phyloP scores from a whole-genome alignment of 2,797 vertebrate species.

The Setipinna tenuifilis region DNA sequence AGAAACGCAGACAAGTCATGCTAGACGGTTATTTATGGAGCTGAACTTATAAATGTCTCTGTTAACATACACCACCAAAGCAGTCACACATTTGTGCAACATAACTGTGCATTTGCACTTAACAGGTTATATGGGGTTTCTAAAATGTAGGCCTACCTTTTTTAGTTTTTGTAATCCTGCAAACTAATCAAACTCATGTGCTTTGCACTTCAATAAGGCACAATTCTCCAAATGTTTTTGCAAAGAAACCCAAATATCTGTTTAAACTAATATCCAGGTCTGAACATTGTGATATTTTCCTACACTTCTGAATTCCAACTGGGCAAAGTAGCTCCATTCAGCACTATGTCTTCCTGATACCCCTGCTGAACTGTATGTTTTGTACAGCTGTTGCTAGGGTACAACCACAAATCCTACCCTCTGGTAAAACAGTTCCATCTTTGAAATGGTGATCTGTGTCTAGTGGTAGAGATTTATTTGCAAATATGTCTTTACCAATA shows the following conservation, averaged over 20 bases:
- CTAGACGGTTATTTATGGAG: background rate
- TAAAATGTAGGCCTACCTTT: background rate
- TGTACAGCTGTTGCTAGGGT: background rate
- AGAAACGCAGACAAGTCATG: background rate
- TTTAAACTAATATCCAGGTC: background rate
- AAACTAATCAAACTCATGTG: background rate
- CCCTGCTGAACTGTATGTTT: background rate
- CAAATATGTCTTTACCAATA: background rate
- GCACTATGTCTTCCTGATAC: background rate
- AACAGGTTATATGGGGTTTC: background rate
- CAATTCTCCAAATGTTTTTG: background rate
- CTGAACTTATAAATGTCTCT: background rate
- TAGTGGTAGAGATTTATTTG: background rate
- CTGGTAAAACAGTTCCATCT: background rate
- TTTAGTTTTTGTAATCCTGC: background rate
- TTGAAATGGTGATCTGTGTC: background rate
- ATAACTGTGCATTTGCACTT: background rate
- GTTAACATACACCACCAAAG: background rate
- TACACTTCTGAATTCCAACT: background rate
- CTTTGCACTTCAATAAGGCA: background rate
- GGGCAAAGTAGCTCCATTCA: background rate
- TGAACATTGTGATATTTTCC: background rate
- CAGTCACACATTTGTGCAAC: background rate
- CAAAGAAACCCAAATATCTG: background rate
- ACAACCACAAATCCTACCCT: background rate